Percentiles rank a stretch among this genome's conserved stretches.
Evolutionary conservation across 2,888 invertebrate genomes (phyloP).

Genomic region (Xylocampa areola): DNA sequence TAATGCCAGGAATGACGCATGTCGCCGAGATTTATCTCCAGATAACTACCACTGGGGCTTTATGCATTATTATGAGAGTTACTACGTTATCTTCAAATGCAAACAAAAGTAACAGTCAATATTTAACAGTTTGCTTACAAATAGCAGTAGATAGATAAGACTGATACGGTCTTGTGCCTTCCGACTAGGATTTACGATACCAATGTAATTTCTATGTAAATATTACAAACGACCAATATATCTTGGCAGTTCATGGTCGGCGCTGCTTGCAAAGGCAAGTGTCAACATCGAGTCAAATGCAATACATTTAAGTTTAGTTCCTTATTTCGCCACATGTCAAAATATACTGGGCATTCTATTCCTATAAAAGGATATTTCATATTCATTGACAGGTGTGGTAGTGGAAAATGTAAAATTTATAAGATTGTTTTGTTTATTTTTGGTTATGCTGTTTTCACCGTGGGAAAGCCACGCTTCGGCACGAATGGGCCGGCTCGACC

Average conservation of each 20-base stretch:
- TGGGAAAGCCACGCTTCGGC: no score
- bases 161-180: conserved; percentile 6
- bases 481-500: no score
- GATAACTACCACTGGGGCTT: no score
- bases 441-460: neutral
- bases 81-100: conserved; percentile 9
- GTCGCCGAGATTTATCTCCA: no score
- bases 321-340: neutral
- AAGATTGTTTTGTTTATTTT: neutral
- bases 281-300: conserved; percentile 11
- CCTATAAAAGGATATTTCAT: neutral
- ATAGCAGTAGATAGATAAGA: conserved; percentile 21
- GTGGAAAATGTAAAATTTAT: neutral
- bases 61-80: neutral
- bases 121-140: conserved; percentile 18
- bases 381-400: neutral
- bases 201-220: conserved; percentile 37
- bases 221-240: conserved; percentile 24
- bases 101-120: conserved; percentile 15
- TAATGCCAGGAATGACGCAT: no score
- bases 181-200: conserved; percentile 36
- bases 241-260: neutral
- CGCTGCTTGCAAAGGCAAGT: conserved; percentile 5
- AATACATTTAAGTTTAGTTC: conserved; percentile 11
- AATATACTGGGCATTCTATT: neutral